Evolutionary conservation across 2,888 invertebrate genomes (phyloP).

Genomic region (Microctonus brassicae): DNA sequence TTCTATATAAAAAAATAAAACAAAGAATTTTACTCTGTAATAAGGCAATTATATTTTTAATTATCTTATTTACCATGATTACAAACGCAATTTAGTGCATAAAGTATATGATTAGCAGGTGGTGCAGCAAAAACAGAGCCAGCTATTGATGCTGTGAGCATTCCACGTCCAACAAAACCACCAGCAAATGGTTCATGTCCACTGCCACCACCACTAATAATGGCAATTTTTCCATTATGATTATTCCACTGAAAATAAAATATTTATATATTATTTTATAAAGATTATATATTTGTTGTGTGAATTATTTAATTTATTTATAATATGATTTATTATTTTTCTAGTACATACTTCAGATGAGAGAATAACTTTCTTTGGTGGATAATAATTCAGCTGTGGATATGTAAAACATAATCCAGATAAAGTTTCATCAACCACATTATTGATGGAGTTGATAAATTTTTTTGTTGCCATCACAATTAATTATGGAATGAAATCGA

Average conservation of each 20-base stretch:
- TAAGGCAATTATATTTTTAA: constrained; percentile 50
- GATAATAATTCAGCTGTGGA: constrained; percentile 60
- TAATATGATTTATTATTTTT: neutral
- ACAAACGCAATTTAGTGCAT: constrained; percentile 75
- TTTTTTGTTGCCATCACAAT: constrained; percentile 51
- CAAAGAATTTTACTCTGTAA: constrained; percentile 65
- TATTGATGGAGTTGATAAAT: constrained; percentile 57
- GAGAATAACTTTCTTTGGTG: constrained; percentile 57
- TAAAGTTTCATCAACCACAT: constrained; percentile 59
- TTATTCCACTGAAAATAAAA: constrained; percentile 41
- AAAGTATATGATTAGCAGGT: constrained; percentile 77
- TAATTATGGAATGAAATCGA: neutral
- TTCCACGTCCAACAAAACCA: constrained; percentile 81
- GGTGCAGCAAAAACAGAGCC: constrained; percentile 86
- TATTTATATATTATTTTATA: constrained; percentile 10
- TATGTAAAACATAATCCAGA: constrained; percentile 57
- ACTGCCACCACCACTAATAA: constrained; percentile 85
- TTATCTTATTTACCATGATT: constrained; percentile 69
- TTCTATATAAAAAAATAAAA: constrained; percentile 61
- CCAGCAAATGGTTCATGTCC: constrained; percentile 82
- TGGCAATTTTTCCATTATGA: constrained; percentile 68
- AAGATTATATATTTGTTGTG: no score
- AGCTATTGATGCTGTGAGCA: constrained; percentile 78
- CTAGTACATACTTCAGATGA: constrained; percentile 55
- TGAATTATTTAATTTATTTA: neutral